phyloP scores from a whole-genome alignment of 2,113 vertebrate genomes.

The Piaya cayana region DNA sequence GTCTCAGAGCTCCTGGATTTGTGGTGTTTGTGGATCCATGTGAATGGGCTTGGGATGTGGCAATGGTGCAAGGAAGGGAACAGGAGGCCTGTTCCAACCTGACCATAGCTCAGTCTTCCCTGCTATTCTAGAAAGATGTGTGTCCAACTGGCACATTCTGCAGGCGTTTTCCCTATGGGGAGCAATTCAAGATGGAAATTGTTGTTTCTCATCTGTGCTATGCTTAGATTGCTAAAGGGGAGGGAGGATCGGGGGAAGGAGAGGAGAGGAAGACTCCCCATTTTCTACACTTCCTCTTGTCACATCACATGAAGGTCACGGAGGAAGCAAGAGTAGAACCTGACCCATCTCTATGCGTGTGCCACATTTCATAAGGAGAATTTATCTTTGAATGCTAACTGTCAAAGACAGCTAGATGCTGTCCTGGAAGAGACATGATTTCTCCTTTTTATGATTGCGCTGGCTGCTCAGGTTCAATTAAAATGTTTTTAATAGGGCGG shows the following conservation, averaged over 20 bases:
- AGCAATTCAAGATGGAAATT: background rate
- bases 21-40: accelerated
- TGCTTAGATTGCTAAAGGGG: background rate
- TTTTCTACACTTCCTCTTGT: background rate
- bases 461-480: background rate
- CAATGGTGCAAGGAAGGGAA: background rate
- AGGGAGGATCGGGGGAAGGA: too few species aligned
- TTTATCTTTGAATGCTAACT: background rate
- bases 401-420: background rate
- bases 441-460: background rate
- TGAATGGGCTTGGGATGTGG: background rate
- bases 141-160: background rate
- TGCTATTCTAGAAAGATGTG: background rate
- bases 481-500: background rate
- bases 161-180: background rate
- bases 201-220: background rate
- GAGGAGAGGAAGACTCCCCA: background rate
- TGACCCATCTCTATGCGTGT: background rate
- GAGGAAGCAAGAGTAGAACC: background rate
- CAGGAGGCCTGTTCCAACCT: background rate
- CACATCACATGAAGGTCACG: background rate
- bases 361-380: background rate
- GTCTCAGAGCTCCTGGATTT: background rate
- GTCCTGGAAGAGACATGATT: background rate
- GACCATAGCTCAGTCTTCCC: background rate